These are phyloP conservation scores for Centropus bengalensis DNA, from an alignment of 2,113 vertebrate species.

Conservation along the genomic window DNA sequence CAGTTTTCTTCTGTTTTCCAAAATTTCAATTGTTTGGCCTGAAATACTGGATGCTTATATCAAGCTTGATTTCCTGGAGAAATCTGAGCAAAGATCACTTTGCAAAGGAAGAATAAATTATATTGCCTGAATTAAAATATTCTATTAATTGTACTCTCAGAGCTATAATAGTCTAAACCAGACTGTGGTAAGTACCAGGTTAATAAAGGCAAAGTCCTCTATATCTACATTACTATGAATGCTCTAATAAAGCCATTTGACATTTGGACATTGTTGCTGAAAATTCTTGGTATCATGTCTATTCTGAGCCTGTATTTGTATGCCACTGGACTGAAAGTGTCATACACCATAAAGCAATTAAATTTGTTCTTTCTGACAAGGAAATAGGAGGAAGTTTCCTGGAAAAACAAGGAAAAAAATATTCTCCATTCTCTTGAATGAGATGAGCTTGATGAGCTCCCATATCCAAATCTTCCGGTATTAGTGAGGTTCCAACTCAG, in stretches of 20 bases:
- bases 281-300: background rate
- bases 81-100: background rate
- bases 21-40: background rate
- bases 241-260: background rate
- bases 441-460: background rate
- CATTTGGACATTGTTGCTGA: background rate
- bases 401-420: background rate
- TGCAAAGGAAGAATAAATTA: background rate
- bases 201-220: background rate
- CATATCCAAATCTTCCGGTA: accelerated
- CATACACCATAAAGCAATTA: background rate
- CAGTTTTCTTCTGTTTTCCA: background rate
- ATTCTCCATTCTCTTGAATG: background rate
- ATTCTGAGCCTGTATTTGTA: background rate
- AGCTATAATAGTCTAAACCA: background rate
- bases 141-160: background rate
- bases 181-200: background rate
- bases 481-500: background rate
- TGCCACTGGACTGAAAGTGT: background rate
- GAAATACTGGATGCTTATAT: background rate
- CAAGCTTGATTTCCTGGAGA: background rate
- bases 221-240: background rate
- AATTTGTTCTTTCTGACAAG: background rate
- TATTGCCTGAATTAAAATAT: background rate
- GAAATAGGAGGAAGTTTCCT: background rate